A percentile compares a stretch with the other conserved stretches of the same genome.
phyloP scores from a whole-genome alignment of 2,888 invertebrate genomes.

The Cyclophora albipunctata region DNA sequence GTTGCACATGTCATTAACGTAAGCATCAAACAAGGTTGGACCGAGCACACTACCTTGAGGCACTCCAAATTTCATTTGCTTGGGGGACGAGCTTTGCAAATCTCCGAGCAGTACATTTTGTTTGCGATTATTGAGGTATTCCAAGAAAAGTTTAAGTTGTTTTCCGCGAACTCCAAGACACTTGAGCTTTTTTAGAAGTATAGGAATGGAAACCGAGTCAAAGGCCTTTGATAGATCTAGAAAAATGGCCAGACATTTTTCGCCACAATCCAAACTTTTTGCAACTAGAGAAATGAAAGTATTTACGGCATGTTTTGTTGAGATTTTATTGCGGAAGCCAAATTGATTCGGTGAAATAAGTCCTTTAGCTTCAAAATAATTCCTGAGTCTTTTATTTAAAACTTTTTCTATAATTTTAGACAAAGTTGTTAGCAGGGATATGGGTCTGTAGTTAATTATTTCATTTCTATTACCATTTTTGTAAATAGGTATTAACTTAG shows the following conservation, averaged over 20 bases:
- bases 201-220: too few species aligned
- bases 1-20: constrained; percentile 3
- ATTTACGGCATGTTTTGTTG: not conserved
- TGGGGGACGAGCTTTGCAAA: not conserved
- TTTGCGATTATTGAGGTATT: constrained; percentile 1
- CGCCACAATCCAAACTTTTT: too few species aligned
- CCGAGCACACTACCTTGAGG: constrained; percentile 7
- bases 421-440: not conserved
- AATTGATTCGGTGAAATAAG: not conserved
- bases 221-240: not conserved
- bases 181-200: constrained; percentile 1
- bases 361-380: not conserved
- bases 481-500: not conserved
- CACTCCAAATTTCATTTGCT: not conserved
- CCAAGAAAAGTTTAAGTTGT: not conserved
- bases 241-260: too few species aligned
- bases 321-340: not conserved
- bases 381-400: not conserved
- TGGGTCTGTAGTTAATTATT: not conserved
- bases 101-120: not conserved
- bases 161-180: constrained; percentile 1
- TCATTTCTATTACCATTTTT: not conserved
- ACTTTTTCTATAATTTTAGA: constrained; percentile 1
- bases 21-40: constrained; percentile 3
- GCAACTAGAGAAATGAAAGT: too few species aligned